A percentile compares a stretch with the other conserved stretches of the same genome.
These are phyloP conservation scores for Sphenopsis melanotis DNA, from an alignment of 2,797 vertebrate genomes.

Conservation along the genomic window DNA sequence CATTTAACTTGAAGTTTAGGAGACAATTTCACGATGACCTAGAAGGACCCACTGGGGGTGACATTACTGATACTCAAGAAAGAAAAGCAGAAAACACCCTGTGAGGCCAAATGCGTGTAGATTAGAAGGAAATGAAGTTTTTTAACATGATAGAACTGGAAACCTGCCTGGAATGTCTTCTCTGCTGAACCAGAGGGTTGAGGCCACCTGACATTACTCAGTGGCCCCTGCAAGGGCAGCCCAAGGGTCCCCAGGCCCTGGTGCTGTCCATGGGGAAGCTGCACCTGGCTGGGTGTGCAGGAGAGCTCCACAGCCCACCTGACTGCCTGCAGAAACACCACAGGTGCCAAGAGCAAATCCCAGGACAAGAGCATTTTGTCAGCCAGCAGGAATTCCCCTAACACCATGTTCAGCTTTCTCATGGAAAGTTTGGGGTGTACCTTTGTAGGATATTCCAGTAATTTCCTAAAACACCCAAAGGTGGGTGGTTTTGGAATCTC, in stretches of 20 bases:
- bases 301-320: fast-evolving
- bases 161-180: not conserved
- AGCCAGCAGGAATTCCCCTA: not conserved
- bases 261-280: not conserved
- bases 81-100: not conserved
- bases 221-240: not conserved
- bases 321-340: not conserved
- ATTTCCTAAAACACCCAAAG: not conserved
- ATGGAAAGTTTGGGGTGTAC: not conserved
- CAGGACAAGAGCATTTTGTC: not conserved
- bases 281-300: not conserved
- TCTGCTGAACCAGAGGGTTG: not conserved
- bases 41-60: not conserved
- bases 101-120: fast-evolving
- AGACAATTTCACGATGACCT: not conserved
- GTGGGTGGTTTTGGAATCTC: not conserved
- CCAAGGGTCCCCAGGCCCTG: fast-evolving
- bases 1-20: not conserved
- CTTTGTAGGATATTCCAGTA: not conserved
- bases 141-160: not conserved
- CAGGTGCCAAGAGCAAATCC: not conserved
- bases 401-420: not conserved
- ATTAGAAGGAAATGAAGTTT: not conserved
- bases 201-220: not conserved
- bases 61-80: not conserved